phyloP scores from a whole-genome alignment of 1,140 invertebrate species.

The Akabosia matsudoensis region DNA sequence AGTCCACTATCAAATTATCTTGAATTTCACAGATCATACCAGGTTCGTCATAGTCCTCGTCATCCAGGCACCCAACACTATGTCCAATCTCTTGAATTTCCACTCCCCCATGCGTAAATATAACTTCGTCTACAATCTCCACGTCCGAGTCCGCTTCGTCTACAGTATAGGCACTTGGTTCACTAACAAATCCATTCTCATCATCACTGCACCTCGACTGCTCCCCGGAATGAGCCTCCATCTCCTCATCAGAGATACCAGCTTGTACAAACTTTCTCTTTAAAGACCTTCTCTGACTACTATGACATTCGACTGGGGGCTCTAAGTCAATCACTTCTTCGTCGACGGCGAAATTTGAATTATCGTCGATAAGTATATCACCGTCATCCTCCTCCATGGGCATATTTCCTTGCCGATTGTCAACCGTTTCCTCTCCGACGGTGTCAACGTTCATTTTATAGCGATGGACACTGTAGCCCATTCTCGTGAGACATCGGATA shows the following conservation, averaged over 20 bases:
- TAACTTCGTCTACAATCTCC: constrained; percentile 12
- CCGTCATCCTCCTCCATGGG: background rate
- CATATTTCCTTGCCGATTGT: background rate
- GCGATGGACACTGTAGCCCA: background rate
- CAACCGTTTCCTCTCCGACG: background rate
- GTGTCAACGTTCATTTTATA: background rate
- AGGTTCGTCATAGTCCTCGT: background rate
- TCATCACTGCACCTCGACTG: background rate
- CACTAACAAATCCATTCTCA: background rate
- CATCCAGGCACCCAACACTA: background rate
- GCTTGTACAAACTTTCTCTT: background rate
- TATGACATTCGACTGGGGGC: background rate
- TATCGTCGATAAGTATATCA: background rate
- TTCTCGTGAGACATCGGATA: background rate
- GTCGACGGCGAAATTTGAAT: background rate
- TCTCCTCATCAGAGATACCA: background rate
- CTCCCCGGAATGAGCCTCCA: background rate
- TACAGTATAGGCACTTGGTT: background rate
- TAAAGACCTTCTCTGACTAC: background rate
- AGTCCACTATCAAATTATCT: no score
- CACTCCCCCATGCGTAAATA: constrained; percentile 1
- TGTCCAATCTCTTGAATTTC: constrained; percentile 19
- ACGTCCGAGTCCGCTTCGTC: constrained; percentile 20
- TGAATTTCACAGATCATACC: no score
- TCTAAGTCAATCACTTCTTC: background rate